phyloP scores from a whole-genome alignment of 2,797 vertebrate genomes.

The Clarias laeviceps region DNA sequence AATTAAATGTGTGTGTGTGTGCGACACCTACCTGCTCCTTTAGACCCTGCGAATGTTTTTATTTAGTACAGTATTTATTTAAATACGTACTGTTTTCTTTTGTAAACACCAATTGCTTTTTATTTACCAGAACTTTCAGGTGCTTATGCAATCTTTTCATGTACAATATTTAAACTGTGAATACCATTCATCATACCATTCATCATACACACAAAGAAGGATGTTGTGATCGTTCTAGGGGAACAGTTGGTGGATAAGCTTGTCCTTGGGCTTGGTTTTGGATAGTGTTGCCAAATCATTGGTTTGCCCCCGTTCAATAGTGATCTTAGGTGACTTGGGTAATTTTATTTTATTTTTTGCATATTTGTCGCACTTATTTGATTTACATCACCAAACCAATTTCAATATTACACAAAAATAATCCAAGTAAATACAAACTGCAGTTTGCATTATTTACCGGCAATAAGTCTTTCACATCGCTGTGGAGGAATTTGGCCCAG shows the following conservation, averaged over 20 bases:
- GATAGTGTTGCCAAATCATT: not conserved
- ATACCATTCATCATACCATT: not conserved
- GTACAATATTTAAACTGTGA: constrained; percentile 3
- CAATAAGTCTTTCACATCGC: no score
- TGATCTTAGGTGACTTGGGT: not conserved
- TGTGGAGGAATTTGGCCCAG: no score
- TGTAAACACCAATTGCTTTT: not conserved
- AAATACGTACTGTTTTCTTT: not conserved
- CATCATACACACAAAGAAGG: not conserved
- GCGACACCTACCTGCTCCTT: constrained; percentile 2
- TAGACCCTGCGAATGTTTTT: not conserved
- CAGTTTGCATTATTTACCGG: no score
- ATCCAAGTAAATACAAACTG: no score
- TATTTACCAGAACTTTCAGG: constrained; percentile 3
- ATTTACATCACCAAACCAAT: no score
- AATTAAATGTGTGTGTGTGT: not conserved
- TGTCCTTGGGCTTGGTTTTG: constrained; percentile 3
- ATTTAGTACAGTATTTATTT: constrained; percentile 11
- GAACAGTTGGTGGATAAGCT: constrained; percentile 10
- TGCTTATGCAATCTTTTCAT: not conserved
- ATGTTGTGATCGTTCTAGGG: not conserved
- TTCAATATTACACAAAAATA: no score
- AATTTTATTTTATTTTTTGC: no score
- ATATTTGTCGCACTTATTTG: no score
- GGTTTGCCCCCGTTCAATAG: not conserved